These are phyloP conservation scores for Drosophila prosaltans DNA, from an alignment of 1,140 invertebrate genomes.

Conservation along the genomic window DNA sequence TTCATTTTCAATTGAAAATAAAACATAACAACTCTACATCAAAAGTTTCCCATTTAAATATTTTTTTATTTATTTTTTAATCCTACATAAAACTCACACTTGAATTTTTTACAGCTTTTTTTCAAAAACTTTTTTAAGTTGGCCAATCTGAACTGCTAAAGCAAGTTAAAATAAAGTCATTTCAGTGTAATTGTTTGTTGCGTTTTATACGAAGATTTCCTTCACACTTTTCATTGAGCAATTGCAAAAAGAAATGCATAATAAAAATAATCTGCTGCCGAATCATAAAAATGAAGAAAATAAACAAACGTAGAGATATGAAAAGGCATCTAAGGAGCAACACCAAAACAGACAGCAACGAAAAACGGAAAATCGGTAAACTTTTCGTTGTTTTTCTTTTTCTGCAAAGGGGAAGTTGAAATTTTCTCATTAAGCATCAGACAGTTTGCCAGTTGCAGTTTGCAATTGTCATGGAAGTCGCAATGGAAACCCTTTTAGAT, in stretches of 20 bases:
- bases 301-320: constrained; percentile 44
- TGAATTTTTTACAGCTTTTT: too few species aligned
- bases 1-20: too few species aligned
- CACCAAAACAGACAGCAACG: constrained; percentile 47
- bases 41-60: too few species aligned
- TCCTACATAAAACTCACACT: too few species aligned
- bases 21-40: too few species aligned
- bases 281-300: constrained; percentile 23
- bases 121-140: not conserved
- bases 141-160: not conserved
- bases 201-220: not conserved
- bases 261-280: constrained; percentile 35
- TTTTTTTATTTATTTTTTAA: too few species aligned
- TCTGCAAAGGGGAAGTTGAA: constrained; percentile 10
- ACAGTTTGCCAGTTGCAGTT: not conserved
- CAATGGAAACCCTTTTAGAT: too few species aligned
- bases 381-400: constrained; percentile 30
- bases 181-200: constrained; percentile 3
- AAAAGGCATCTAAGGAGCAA: constrained; percentile 40
- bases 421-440: constrained; percentile 57
- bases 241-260: constrained; percentile 4
- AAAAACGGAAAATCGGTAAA: constrained; percentile 48
- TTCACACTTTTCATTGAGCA: constrained; percentile 18
- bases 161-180: not conserved
- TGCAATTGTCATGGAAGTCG: constrained; percentile 26